These are phyloP conservation scores for Paratilapia polleni DNA, from an alignment of 2,113 vertebrate genomes.

Conservation along the genomic window DNA sequence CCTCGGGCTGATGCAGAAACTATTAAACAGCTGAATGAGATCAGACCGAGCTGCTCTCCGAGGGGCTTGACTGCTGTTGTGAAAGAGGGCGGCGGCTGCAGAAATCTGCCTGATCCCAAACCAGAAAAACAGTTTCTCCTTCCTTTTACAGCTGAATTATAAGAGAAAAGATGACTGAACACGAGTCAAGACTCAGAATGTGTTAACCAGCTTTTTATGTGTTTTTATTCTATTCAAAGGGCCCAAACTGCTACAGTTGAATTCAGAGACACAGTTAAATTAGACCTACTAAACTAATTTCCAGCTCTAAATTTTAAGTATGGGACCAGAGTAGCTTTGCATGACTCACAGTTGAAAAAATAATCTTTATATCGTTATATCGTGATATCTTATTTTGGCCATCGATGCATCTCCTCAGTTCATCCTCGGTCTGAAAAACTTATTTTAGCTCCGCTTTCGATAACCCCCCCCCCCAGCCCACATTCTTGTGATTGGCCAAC, in stretches of 20 bases:
- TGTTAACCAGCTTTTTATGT: not conserved
- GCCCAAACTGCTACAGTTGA: not conserved
- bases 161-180: not conserved
- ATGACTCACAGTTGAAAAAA: no score
- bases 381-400: no score
- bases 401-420: no score
- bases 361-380: no score
- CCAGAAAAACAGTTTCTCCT: not conserved
- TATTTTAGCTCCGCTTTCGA: no score
- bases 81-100: conserved; percentile 57
- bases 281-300: no score
- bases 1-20: not conserved
- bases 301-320: no score
- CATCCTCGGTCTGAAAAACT: no score
- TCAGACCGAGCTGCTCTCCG: conserved; percentile 31
- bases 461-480: not conserved
- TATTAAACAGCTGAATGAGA: conserved; percentile 40
- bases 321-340: no score
- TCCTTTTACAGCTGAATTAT: not conserved
- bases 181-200: not conserved
- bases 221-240: not conserved
- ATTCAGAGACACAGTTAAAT: not conserved
- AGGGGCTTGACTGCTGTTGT: conserved; percentile 18
- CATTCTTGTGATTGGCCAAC: not conserved
- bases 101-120: not conserved